These are phyloP conservation scores for Acropora yongei DNA, from an alignment of 64 coral and sea anemone genomes.

Conservation along the genomic window DNA sequence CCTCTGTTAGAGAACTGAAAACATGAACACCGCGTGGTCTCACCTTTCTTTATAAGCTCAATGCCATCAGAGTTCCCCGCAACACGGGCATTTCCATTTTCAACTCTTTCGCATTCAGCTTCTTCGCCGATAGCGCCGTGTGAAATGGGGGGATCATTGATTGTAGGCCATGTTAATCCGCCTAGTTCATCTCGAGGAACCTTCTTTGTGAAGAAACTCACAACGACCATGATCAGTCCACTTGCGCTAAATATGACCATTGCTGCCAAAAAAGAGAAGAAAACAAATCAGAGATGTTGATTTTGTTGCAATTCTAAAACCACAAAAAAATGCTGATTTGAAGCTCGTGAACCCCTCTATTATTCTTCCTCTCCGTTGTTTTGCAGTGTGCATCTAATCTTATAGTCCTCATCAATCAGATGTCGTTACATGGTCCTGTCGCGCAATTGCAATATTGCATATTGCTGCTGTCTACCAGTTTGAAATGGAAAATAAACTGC, in stretches of 20 bases:
- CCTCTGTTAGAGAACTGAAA: not conserved
- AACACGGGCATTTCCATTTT: slow-evolving; percentile 2
- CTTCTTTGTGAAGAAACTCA: slow-evolving; percentile 85
- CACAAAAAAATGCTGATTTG: too few species aligned
- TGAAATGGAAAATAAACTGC: too few species aligned
- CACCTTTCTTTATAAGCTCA: slow-evolving; percentile 55
- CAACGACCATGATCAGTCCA: slow-evolving; percentile 76
- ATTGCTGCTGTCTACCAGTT: too few species aligned
- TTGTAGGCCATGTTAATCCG: slow-evolving; percentile 91
- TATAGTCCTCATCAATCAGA: too few species aligned
- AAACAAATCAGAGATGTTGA: not conserved
- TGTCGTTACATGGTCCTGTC: too few species aligned
- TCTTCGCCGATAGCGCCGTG: slow-evolving; percentile 48
- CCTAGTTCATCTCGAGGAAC: slow-evolving; percentile 88
- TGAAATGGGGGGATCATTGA: slow-evolving; percentile 81
- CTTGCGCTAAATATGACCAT: slow-evolving; percentile 85
- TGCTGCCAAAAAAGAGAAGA: slow-evolving; percentile 31
- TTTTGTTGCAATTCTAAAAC: not conserved
- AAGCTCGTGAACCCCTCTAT: too few species aligned
- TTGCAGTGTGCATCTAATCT: too few species aligned
- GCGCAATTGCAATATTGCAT: too few species aligned
- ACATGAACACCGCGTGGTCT: not conserved
- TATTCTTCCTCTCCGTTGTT: too few species aligned
- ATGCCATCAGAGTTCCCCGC: not conserved
- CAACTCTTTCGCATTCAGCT: not conserved